Base-by-base conservation (phyloP, 2,888 invertebrate genomes). In the Blastobasis adustella region DNA sequence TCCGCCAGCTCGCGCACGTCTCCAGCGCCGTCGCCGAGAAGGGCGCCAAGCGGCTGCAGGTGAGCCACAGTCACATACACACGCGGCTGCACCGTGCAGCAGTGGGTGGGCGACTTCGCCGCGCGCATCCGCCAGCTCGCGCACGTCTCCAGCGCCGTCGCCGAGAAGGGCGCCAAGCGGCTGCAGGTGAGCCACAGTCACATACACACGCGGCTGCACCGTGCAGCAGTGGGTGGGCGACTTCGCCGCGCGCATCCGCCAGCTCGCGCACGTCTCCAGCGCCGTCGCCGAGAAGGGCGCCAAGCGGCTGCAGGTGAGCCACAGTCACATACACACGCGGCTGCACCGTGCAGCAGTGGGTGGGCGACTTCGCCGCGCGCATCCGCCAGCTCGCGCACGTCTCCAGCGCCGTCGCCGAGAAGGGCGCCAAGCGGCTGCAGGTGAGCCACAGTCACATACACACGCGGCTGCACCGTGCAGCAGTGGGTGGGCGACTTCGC, bases 201-300 rank as follows among this genome's bases (percentile, higher is more conserved):
- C 7, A 8, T 40, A 9, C 37, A 37, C 8, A 5, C 92, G 93
- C 67, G 97, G 95, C 63, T 95, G 97, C 74, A 98, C 97, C 2
- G 97, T 97, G 52, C 95, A 95, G 70, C 95, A 97, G 81, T 99
- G 99, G 99, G 94, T 99, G 64, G 98, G 97, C 0, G 99, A 99
- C 89, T 98, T 99, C 83, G 96, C 96, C 73, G 95, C 95, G 65
- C 91, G 99, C 65, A 93, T 99, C 61, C 94, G 95, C 67, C 99
- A 99, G 82, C 89, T 99, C 51, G 96, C 97, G 71, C 93, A 93
- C 74, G 82, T 87, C 36, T 81, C 98, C 0, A 68, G 64, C 67
- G 87, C 96, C 48, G 97, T 97, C 0, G 95, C 95, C 46, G 92
- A 93, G 62, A 92, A 93, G 50, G 97, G 98, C 37, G 96, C 97